These are phyloP conservation scores for Miltochrista miniata DNA, from an alignment of 2,888 invertebrate species.

Conservation along the genomic window DNA sequence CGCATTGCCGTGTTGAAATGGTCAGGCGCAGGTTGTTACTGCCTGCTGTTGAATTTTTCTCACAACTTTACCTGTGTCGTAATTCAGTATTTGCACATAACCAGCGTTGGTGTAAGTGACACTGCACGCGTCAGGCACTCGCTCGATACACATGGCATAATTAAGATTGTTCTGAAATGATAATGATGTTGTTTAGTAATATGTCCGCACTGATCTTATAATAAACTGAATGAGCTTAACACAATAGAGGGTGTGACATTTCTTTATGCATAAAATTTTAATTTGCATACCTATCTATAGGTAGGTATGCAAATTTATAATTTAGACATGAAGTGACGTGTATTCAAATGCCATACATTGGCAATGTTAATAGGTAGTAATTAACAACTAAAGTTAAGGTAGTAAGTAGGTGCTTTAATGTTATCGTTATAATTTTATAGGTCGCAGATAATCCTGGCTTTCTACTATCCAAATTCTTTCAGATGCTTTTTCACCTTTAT, in stretches of 20 bases:
- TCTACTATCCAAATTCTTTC: too few relatives aligned
- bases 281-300: background rate
- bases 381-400: background rate
- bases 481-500: too few relatives aligned
- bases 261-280: background rate
- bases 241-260: background rate
- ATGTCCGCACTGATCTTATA: background rate
- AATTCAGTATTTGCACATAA: conserved; percentile 87
- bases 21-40: too few relatives aligned
- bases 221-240: background rate
- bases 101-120: conserved; percentile 85
- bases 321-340: too few relatives aligned
- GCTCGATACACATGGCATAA: conserved; percentile 88
- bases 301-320: too few relatives aligned
- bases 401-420: too few relatives aligned
- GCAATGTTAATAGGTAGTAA: background rate
- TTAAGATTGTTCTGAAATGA: conserved; percentile 89
- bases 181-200: background rate
- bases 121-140: conserved; percentile 85
- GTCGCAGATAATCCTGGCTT: too few relatives aligned
- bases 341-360: background rate
- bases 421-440: too few relatives aligned
- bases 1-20: too few relatives aligned
- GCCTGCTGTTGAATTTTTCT: too few relatives aligned
- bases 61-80: conserved; percentile 82